Evolutionary conservation across 1,140 invertebrate genomes (phyloP).

Genomic region (Trichonephila clavata): DNA sequence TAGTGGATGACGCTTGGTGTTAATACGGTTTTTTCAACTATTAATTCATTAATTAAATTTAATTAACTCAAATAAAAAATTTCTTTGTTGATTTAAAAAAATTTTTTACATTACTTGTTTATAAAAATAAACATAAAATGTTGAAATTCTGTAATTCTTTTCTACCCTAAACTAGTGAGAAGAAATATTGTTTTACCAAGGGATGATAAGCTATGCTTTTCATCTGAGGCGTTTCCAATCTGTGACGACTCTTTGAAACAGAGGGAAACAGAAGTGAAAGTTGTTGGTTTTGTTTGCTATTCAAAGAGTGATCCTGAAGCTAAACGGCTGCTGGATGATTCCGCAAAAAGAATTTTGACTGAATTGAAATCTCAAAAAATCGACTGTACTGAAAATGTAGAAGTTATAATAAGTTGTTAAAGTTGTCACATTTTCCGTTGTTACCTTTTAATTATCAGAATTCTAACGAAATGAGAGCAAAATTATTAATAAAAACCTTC

Average conservation of each 20-base stretch:
- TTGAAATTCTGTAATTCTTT: not conserved
- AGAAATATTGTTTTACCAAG: not conserved
- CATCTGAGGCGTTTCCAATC: not conserved
- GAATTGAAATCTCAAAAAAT: not conserved
- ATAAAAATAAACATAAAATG: no score
- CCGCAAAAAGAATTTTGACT: not conserved
- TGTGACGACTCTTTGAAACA: not conserved
- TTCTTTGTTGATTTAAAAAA: no score
- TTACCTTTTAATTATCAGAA: no score
- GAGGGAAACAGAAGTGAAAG: not conserved
- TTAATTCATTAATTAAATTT: no score
- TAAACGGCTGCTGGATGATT: not conserved
- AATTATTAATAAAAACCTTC: no score
- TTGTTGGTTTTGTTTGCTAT: not conserved
- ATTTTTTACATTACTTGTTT: no score
- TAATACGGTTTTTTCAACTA: no score
- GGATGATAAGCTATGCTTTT: not conserved
- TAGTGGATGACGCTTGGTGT: no score
- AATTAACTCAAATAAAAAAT: no score
- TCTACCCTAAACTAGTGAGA: not conserved
- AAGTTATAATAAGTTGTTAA: constrained; percentile 11
- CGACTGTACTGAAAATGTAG: not conserved
- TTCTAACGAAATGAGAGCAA: no score
- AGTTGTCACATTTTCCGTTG: no score
- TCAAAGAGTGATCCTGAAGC: not conserved